Evolutionary conservation across 2,797 vertebrate genomes (phyloP), one percentile per base, ranked within the genome.

Genomic region (Crypturellus tataupa): DNA sequence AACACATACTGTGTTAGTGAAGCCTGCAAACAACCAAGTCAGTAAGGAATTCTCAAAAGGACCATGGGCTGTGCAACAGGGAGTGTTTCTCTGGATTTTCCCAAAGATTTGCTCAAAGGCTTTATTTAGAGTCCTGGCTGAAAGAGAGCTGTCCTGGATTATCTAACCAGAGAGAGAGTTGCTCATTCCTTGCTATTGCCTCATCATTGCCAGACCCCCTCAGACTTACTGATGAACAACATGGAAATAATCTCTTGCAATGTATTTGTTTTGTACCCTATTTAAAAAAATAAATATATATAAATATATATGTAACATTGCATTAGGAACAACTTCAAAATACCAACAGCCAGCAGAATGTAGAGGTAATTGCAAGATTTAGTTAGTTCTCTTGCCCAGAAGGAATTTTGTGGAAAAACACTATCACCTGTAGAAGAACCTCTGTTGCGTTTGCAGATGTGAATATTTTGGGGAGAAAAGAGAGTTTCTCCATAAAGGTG

Each of bases 11-110:
- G 6, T 75, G 83, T 93, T 94, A 87, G 62, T 95, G 86, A 96
- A 93, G 64, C 11, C 53, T 95, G 89, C 96, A 97, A 96, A 97
- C 73, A 95, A 95, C 90, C 64, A 96, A 89, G 81, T 79, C 3
- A 40, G 33, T 83, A 77, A 88, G 89, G 62, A 88, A 91, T 53
- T 93, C 53, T 95, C 79, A 88, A 95, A 89, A 93, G 78, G 94
- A 91, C 88, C 0, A 44, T 79, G 77, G 86, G 68, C 62, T 95
- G 11, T 70, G 60, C 83, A 71, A 59, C 46, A 56, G 83, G 37
- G 58, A 94, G 33, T 91, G 76, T 86, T 94, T 88, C 53, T 84
- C 27, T 15, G 75, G 91, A 60, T 79, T 80, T 87, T 70, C 51
- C 67, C 24, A 81, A 90, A 87, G 65, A 62, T 47, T 83, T 89